Evolutionary conservation across 1,140 invertebrate species (phyloP), one percentile per base, ranked within the genome.

Genomic region (Drosophila nigromelanica): DNA sequence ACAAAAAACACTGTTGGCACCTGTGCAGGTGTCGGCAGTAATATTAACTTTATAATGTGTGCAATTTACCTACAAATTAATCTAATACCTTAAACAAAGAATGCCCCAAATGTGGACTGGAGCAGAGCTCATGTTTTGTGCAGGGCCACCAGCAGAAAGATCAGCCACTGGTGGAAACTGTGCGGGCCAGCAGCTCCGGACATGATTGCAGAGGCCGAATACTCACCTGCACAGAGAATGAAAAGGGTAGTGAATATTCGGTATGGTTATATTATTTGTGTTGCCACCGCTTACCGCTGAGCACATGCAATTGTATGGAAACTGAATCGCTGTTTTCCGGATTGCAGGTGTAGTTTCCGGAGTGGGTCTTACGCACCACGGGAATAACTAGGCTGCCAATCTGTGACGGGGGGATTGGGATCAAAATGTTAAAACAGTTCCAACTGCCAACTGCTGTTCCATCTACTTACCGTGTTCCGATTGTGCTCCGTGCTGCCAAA

Each of bases 341-440:
- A 54, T 78, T 80, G 12, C 89, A 91, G 1, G 89, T 87, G 11
- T 91, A 91, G 47, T 91, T 91, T 1, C 89, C 89, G 35, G 90
- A 91, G 56, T 91, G 89, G 11, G 51, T 70, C 37, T 91, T 91
- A 4, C 70, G 86, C 40, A 91, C 90, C 73, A 95, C 94, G 80
- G 95, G 95, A 80, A 98, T 97, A 43, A 95, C 93, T 51, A 97
- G 89, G 5, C 72, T 85, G n/a, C 87, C 87, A 78, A 87, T 89
- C 82, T 87, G 63, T 35, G 11, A 30, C n/a, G n/a, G 5, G 8
- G 21, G 5, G 21, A 42, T 59, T 58, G 6, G n/a, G 39, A 40
- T 12, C 18, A 21, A 24, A n/a, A 40, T 12, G 5, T 10, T 10
- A 48, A 21, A 18, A 18, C 10, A 12, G 2, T 10, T 10, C 8